A percentile compares a stretch with the other conserved stretches of the same genome.
Conservation (phyloP, 2,797 vertebrate genomes). For the Apogon hyalosoma region DNA sequence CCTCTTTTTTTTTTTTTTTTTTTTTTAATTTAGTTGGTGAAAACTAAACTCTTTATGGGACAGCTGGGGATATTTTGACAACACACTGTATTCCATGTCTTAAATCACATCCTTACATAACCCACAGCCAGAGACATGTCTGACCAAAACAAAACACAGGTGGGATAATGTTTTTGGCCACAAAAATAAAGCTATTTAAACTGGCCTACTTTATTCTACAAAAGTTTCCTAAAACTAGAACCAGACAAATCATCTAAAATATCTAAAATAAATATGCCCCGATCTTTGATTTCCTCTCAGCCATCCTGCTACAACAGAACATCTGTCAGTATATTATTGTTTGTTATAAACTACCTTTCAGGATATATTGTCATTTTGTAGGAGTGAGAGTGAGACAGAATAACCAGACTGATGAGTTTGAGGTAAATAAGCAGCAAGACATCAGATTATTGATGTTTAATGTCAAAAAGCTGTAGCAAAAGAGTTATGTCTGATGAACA, state of each 20-base stretch:
- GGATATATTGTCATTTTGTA: not conserved
- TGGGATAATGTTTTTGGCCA: no score
- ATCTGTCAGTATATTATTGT: not conserved
- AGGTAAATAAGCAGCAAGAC: constrained; percentile 10
- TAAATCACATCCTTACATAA: no score
- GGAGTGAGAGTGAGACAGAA: constrained; percentile 5
- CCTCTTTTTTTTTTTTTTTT: no score
- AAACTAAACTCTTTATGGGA: no score
- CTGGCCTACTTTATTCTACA: constrained; percentile 15
- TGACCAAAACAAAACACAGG: no score
- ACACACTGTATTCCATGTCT: no score
- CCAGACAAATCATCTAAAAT: not conserved
- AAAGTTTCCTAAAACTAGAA: constrained; percentile 9
- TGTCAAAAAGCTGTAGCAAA: not conserved
- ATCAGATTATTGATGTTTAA: not conserved
- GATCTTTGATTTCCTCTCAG: constrained; percentile 4
- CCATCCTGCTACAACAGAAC: not conserved
- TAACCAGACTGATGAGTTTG: not conserved
- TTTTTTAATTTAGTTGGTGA: no score
- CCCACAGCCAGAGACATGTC: no score
- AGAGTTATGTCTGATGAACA: not conserved
- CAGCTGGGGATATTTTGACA: no score
- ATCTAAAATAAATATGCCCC: not conserved
- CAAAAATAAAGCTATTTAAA: no score
- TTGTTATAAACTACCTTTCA: not conserved